Evolutionary conservation across 2,888 invertebrate species (phyloP), one percentile per base, ranked within the genome.

Genomic region (Lasioglossum calceatum): DNA sequence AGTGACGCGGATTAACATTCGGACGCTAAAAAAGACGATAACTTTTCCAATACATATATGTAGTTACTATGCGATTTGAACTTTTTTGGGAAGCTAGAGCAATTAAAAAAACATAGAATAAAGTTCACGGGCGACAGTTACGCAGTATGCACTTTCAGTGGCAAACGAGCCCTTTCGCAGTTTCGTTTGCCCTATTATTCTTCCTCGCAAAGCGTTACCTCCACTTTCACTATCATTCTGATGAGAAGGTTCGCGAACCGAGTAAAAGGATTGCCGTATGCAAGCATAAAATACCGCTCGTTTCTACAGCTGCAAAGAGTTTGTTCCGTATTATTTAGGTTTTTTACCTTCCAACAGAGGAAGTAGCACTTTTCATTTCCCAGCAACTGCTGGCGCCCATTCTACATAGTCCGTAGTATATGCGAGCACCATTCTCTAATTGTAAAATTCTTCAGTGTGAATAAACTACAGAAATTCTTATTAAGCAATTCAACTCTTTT

Each of bases 181-280:
- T 77, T 58, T 42, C 76, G 54, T 73, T 81, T 70, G 64, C 79
- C 42, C 71, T 71, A 39, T 79, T 77, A 47, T 77, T 39, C 77
- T 72, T 77, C 58, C 77, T 72, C 76, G 72, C 54, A 58, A 75
- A 76, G 72, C 61, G 72, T 78, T 70, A 36, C 74, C 74, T 61
- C 58, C 44, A 72, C 87, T 78, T 81, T 73, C 80, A 67, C 79
- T 80, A 76, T 78, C 77, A 27, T 67, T 72, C 64, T n/a, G 61
- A 81, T 61, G 71, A 75, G 78, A 74, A 75, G 80, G 58, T 73
- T 77, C 79, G 47, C 79, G 67, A 79, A 70, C 79, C 73, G 54
- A 74, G 64, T 70, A 27, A 77, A 64, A 72, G 70, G 58, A 78
- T 44, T n/a, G 75, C 39, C 36, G 50, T 64, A 64, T 50, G 64